phyloP scores from a whole-genome alignment of 1,140 invertebrate species.

The Bombus superbus region DNA sequence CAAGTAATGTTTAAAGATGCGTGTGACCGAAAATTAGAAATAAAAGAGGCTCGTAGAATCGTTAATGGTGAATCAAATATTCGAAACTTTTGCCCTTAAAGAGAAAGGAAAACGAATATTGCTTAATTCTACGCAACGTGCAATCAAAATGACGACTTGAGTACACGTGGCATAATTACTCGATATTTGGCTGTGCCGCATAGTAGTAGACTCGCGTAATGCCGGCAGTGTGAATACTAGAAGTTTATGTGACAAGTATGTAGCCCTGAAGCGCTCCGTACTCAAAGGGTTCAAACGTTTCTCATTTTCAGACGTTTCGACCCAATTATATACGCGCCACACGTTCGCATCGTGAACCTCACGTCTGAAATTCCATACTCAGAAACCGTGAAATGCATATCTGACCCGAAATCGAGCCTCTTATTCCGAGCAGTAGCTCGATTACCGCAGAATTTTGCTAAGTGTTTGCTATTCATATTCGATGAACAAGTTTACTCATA shows the following conservation, averaged over 20 bases:
- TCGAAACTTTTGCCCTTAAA: too few species aligned
- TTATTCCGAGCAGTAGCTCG: background rate
- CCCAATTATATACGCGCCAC: background rate
- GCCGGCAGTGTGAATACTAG: background rate
- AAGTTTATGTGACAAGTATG: background rate
- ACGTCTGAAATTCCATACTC: background rate
- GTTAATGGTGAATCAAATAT: too few species aligned
- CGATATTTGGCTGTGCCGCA: background rate
- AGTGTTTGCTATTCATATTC: background rate
- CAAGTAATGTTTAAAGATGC: too few species aligned
- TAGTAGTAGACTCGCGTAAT: background rate
- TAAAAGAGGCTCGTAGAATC: too few species aligned
- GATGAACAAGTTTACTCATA: background rate
- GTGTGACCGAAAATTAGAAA: too few species aligned
- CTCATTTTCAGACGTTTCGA: background rate
- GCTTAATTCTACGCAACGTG: background rate
- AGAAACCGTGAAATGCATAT: background rate
- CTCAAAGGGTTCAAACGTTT: constrained; percentile 11
- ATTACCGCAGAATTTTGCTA: background rate
- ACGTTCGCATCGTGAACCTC: background rate
- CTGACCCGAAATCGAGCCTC: background rate
- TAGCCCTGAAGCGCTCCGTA: background rate
- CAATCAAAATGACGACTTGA: too few species aligned
- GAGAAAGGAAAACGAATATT: too few species aligned
- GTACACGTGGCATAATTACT: background rate